Conservation (phyloP, 2,888 invertebrate genomes). For the Xestia c-nigrum region DNA sequence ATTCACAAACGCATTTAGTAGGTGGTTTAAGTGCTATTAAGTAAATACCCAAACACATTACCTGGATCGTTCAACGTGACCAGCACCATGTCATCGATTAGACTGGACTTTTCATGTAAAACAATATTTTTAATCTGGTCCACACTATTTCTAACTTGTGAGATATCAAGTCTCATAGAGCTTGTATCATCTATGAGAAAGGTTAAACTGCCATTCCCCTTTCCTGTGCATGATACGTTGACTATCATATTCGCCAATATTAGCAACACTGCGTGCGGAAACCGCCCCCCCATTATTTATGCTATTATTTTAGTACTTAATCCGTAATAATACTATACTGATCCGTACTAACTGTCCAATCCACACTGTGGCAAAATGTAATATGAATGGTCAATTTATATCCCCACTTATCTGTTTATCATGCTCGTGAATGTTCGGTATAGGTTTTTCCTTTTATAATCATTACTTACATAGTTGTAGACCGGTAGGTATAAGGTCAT, state of each 20-base stretch:
- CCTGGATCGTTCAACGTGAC: constrained; percentile 75
- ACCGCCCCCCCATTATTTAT: constrained; percentile 42
- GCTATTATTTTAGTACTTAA: neutral
- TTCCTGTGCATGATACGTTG: constrained; percentile 56
- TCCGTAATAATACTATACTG: neutral
- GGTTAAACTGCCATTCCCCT: constrained; percentile 62
- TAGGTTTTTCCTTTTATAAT: no score
- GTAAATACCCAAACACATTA: constrained; percentile 32
- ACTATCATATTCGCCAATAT: constrained; percentile 40
- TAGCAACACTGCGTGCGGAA: constrained; percentile 31
- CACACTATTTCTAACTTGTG: constrained; percentile 58
- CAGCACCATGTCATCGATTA: constrained; percentile 69
- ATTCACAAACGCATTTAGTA: no score
- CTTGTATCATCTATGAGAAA: constrained; percentile 71
- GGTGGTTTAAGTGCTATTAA: no score
- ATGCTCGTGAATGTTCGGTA: no score
- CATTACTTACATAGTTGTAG: no score
- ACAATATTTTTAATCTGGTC: constrained; percentile 65
- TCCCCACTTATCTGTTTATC: no score
- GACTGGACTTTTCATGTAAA: constrained; percentile 62
- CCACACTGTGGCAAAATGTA: constrained; percentile 2
- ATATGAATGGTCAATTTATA: constrained; percentile 18
- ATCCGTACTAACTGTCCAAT: neutral
- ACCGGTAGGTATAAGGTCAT: no score
- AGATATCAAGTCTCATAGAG: constrained; percentile 69